Base-by-base conservation (phyloP, 2,888 invertebrate genomes). In the Ditylenchus weischeri region DNA sequence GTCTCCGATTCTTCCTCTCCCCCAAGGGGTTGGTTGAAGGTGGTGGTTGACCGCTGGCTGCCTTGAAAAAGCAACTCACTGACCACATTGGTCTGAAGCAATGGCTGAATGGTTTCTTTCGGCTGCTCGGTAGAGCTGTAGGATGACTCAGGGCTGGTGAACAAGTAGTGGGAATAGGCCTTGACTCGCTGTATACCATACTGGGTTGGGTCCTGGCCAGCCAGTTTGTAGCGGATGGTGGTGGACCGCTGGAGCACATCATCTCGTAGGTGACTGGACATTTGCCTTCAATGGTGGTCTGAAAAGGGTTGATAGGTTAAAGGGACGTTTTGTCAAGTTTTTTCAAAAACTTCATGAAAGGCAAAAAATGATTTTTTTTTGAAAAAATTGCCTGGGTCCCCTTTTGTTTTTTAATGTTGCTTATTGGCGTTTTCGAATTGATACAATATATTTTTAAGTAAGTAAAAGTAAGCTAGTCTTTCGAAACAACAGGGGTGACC, bases 101-200 rank as follows among this genome's bases (percentile, higher is more conserved):
- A 29, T 29, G 29, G 29, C 29, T 29, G 29, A 29, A 29, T 29
- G 5, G 29, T 5, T 4, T 29, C 29, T 29, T 29, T 29, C 5
- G 29, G 29, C 29, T 29, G 29, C 29, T 29, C 29, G 29, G 29
- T 29, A 29, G 29, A 29, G 29, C 29, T 29, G 29, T 29, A 29
- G 5, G 29, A 29, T 23, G 71, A 65, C 57, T 60, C 58, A 49
- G 70, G 66, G 49, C 71, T 70, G 47, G 64, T 72, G 69, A 75
- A 70, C 65, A 73, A 67, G 69, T 79, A 76, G 66, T 79, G 75
- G 43, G 79, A 79, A 64, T 70, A 66, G 62, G 65, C 60, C 50
- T 43, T 54, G 51, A 69, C 66, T 21, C 50, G 19, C 10, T 69
- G 51, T 63, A 77, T 50, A 49, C 68, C 65, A 72, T 73, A 79